Evolutionary conservation across 2,888 invertebrate species (phyloP).

Genomic region (Nesidiocoris tenuis): DNA sequence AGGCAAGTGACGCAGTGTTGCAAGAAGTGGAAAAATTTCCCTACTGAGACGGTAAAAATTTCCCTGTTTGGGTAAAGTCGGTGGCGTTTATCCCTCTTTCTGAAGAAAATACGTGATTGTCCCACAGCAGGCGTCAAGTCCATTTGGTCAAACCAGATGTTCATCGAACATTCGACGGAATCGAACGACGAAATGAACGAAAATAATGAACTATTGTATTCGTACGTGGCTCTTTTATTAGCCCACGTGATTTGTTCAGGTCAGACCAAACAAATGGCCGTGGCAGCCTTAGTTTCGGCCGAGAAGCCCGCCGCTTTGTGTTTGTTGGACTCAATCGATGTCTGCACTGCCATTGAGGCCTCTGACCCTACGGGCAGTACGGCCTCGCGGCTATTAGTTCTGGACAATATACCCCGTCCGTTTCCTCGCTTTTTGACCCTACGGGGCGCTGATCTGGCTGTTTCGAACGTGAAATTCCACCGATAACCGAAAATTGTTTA

Average conservation of each 20-base stretch:
- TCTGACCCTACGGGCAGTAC: background rate
- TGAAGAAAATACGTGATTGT: no score
- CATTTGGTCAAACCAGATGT: no score
- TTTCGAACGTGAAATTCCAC: background rate
- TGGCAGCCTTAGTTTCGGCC: background rate
- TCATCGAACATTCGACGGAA: no score
- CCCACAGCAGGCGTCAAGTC: no score
- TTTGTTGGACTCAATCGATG: background rate
- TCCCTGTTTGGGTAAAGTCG: no score
- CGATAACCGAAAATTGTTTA: background rate
- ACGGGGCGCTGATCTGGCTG: background rate
- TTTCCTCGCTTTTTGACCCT: background rate
- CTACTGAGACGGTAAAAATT: no score
- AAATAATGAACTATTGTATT: background rate
- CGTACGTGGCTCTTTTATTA: background rate
- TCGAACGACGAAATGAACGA: background rate
- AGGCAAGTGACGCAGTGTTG: no score
- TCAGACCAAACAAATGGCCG: background rate
- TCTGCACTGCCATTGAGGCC: background rate
- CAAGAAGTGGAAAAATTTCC: no score
- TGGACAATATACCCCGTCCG: background rate
- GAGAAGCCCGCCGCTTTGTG: background rate
- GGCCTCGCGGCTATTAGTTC: background rate
- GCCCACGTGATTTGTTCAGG: background rate
- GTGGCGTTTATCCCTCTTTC: no score